Conservation (phyloP, 2,113 vertebrate genomes). For the Apteryx mantelli region DNA sequence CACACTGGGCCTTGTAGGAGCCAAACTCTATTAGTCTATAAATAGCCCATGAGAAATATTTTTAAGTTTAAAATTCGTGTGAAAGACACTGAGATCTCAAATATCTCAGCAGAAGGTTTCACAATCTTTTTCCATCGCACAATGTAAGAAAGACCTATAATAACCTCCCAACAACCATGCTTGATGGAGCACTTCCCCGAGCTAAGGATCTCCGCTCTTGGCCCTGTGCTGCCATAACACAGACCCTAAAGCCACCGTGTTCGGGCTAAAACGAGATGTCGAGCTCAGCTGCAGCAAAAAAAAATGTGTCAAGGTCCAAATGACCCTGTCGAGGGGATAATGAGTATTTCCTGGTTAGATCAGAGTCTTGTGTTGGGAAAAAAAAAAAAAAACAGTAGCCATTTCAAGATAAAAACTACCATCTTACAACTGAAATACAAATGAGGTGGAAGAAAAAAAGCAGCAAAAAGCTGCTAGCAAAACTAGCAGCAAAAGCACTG, state of each 20-base stretch:
- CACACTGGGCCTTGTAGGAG: background rate
- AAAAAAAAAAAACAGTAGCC: background rate
- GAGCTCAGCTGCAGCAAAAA: fast-evolving
- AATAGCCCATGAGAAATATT: slow-evolving; percentile 39
- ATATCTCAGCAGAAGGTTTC: background rate
- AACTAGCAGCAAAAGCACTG: background rate
- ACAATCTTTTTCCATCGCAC: background rate
- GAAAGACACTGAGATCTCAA: background rate
- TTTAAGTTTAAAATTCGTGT: background rate
- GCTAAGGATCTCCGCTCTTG: background rate
- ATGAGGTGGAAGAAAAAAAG: background rate
- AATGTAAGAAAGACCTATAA: fast-evolving
- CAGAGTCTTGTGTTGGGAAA: background rate
- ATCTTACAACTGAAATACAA: background rate
- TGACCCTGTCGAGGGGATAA: background rate
- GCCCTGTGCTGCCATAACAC: fast-evolving
- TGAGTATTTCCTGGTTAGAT: background rate
- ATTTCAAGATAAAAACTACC: background rate
- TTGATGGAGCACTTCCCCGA: background rate
- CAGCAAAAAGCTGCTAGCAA: background rate
- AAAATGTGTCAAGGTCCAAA: fast-evolving
- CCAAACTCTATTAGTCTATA: background rate
- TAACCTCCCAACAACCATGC: fast-evolving
- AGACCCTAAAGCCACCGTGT: background rate
- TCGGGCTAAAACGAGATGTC: background rate